Evolutionary conservation across 2,113 vertebrate genomes (phyloP), one percentile per base, ranked within the genome.

Genomic region (Camelus bactrianus): DNA sequence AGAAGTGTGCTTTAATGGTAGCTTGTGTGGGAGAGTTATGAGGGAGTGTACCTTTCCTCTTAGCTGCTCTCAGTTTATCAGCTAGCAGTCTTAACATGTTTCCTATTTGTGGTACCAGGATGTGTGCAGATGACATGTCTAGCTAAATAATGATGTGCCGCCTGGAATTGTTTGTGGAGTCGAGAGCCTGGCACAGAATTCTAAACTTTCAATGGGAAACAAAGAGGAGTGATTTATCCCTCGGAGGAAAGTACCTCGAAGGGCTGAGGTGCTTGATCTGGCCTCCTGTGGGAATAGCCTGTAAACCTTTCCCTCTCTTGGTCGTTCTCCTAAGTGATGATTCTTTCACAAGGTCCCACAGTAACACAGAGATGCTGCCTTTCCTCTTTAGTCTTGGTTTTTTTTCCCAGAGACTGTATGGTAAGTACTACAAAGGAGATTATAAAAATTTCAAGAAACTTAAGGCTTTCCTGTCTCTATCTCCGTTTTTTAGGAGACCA

Each of bases 91-190:
- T 91, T 58, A 54, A 75, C 77, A 26, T 77, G 50, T 82, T 93
- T 82, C 35, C 65, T 89, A 14, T 82, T 87, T 89, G 54, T 60
- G 69, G 6, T 94, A n/a, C 65, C 38, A 20, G 46, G 42, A 38
- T 88, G 42, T 84, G 56, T 56, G 20, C 70, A 80, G 28, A 54
- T 83, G 72, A 54, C 42, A 48, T 12, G 5, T 30, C 13, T 46
- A 52, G 24, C 73, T 91, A 82, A 89, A 56, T 73, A 64, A 35
- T 70, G 42, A 38, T 64, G 8, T n/a, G 26, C 88, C 81, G 52
- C 79, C 88, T 84, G 89, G 79, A 75, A 80, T 85, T 84, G 16
- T 65, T 93, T 77, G 82, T 88, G 77, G 83, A 13, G 24, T 60
- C 89, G 35, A 35, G 86, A 95, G 24, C 17, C 79, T 60, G 48